phyloP scores from a whole-genome alignment of 2,113 vertebrate species.

The Microtus ochrogaster region DNA sequence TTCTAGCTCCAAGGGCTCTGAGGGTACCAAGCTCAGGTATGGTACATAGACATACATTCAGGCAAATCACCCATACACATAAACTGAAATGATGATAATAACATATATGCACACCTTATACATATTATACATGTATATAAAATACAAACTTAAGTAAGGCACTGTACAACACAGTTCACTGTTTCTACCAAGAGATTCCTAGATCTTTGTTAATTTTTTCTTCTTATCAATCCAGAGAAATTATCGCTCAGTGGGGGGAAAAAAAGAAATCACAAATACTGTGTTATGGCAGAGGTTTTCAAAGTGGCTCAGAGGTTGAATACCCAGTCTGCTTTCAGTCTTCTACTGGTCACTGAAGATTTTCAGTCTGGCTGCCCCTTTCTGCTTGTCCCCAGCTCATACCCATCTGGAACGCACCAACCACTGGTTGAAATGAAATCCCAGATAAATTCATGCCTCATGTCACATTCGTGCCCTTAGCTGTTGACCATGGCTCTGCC shows the following conservation, averaged over 20 bases:
- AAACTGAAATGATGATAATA: background rate
- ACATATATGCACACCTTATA: background rate
- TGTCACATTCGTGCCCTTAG: rapidly evolving
- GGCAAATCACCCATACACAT: background rate
- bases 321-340: background rate
- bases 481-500: background rate
- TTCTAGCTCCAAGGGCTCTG: background rate
- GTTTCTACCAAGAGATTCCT: conserved; percentile 17
- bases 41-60: background rate
- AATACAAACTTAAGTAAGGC: background rate
- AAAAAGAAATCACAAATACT: background rate
- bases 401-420: background rate
- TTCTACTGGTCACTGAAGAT: background rate
- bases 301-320: background rate
- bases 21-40: background rate
- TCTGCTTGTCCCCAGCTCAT: background rate
- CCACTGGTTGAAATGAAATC: background rate
- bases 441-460: background rate
- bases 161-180: background rate
- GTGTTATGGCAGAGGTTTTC: background rate
- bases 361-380: background rate
- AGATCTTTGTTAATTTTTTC: background rate
- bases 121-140: background rate
- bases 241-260: background rate
- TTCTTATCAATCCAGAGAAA: conserved; percentile 19